These are phyloP conservation scores for Meloidogyne chitwoodi DNA, from an alignment of 1,140 invertebrate genomes.

Conservation along the genomic window DNA sequence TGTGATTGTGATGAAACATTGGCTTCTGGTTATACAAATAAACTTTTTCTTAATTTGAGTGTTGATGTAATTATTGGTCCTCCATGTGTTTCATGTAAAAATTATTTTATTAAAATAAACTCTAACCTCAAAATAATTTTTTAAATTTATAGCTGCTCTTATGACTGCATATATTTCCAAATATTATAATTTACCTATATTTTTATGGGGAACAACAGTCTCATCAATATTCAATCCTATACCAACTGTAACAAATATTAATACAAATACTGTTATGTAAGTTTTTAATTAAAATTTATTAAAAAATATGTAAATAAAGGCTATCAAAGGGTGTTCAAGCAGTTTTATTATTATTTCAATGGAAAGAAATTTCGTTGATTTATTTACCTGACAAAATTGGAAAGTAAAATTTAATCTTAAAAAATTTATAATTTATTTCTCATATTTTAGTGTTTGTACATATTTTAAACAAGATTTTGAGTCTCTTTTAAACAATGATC, in stretches of 20 bases:
- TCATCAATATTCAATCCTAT: neutral
- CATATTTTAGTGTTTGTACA: slow-evolving; percentile 24
- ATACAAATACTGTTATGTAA: neutral
- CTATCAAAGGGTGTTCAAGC: slow-evolving; percentile 15
- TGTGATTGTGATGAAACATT: slow-evolving; percentile 36
- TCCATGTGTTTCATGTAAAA: slow-evolving; percentile 26
- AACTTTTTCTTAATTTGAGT: slow-evolving; percentile 24
- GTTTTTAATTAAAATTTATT: neutral
- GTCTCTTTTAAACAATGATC: slow-evolving; percentile 4
- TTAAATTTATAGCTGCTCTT: neutral
- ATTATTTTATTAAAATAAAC: neutral
- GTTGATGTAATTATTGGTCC: slow-evolving; percentile 39
- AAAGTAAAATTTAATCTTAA: neutral
- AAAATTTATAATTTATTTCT: neutral
- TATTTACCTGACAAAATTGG: slow-evolving; percentile 25
- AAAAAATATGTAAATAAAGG: neutral
- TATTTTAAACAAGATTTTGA: slow-evolving; percentile 36
- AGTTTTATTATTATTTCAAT: slow-evolving; percentile 31
- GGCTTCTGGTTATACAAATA: slow-evolving; percentile 29
- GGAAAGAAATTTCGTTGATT: slow-evolving; percentile 38
- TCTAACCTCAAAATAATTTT: too few relatives aligned
- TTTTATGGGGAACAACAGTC: slow-evolving; percentile 34
- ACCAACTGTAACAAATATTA: neutral
- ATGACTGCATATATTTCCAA: slow-evolving; percentile 7
- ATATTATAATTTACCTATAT: slow-evolving; percentile 35